Base-by-base conservation (phyloP, 2,888 invertebrate species). In the Eupithecia insigniata region DNA sequence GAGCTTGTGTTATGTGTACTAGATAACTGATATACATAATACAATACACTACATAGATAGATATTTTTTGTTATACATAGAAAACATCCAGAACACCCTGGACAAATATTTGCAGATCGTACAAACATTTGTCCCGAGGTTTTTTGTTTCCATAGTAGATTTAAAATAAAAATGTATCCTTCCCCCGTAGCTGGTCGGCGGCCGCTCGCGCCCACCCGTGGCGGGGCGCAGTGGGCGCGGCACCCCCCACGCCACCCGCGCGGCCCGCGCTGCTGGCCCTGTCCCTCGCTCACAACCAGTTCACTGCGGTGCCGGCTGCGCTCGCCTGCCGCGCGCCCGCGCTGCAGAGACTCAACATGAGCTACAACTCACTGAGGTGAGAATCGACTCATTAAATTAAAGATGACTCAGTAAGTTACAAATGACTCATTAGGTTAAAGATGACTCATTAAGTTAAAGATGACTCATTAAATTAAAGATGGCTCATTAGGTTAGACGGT, bases 261-360 rank as follows among this genome's bases (percentile, higher is more conserved):
- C 66, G n/a, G 28, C 76, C 97, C 0, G 95, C 96, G 76, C 90
- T 98, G 14, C 95, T 96, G 1, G 95, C 97, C 1, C 94, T 99
- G 6, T 99, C 98, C 92, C 94, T 99, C 46, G 97, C 98, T 0
- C 98, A 98, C 91, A 99, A 99, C 94, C 95, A 97, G 80, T 98
- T 99, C 88, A 96, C 96, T 43, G 96, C 96, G 80, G 96, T 99
- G 74, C 99, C 99, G 0, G 95, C 96, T 1, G 97, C 97, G 64
- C 92, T 99, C 55, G 97, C 99, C 2, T 99, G 99, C 86, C 94
- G 98, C 71, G 99, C 98, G 7, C 97, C 98, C 0, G 96, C 96
- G 81, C 95, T 99, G 36, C 97, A 97, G 0, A 6, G 67, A 1
- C 74, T 74, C 64, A 74, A 71, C 61, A 72, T 67, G 69, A 73